These are phyloP conservation scores for Zophobas atratus DNA, from an alignment of 1,140 invertebrate species.

Conservation along the genomic window DNA sequence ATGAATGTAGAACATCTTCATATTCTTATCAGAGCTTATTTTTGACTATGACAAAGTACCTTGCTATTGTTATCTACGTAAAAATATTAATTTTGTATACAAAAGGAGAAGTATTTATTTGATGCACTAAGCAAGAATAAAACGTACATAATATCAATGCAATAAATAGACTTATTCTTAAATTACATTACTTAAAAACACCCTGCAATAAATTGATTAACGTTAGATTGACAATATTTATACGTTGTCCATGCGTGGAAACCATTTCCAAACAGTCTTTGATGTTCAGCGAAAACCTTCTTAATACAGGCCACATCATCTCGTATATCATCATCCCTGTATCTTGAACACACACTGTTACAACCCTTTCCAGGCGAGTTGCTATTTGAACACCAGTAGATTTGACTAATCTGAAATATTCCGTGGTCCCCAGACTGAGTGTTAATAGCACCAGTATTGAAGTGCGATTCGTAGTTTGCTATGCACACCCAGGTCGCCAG, in stretches of 20 bases:
- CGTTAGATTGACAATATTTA: constrained; percentile 13
- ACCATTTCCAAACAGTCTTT: constrained; percentile 28
- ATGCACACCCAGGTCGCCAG: constrained; percentile 36
- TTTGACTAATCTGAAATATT: constrained; percentile 33
- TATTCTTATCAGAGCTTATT: too few species aligned
- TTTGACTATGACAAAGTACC: too few species aligned
- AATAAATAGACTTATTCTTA: too few species aligned
- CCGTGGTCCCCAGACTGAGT: constrained; percentile 18
- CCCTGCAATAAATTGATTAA: not conserved
- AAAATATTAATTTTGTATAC: too few species aligned
- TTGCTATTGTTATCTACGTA: too few species aligned
- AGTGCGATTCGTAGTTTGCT: constrained; percentile 28
- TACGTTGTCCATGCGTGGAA: constrained; percentile 31
- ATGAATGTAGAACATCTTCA: too few species aligned
- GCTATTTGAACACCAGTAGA: constrained; percentile 27
- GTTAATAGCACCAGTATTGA: constrained; percentile 19
- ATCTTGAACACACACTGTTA: constrained; percentile 10
- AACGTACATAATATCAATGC: too few species aligned
- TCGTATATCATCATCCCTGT: constrained; percentile 6
- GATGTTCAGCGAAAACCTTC: constrained; percentile 17
- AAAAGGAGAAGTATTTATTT: too few species aligned
- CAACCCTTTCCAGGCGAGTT: constrained; percentile 26
- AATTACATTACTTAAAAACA: constrained; percentile 4
- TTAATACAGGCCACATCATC: constrained; percentile 32
- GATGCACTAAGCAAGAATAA: too few species aligned